A percentile compares a stretch with the other conserved stretches of the same genome.
Evolutionary conservation across 2,113 vertebrate species (phyloP).

Genomic region (Leucoraja erinaceus): DNA sequence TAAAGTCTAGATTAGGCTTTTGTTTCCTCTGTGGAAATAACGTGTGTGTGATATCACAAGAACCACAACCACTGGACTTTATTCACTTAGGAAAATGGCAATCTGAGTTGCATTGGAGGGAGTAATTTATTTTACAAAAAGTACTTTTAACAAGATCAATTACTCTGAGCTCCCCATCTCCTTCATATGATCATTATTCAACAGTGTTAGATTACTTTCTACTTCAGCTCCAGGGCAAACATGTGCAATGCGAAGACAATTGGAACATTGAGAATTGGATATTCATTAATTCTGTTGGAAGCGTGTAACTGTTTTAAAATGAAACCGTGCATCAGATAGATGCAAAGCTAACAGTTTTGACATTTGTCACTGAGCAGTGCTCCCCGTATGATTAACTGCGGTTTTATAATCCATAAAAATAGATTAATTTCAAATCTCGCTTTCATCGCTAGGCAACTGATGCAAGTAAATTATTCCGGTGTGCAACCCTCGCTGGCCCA

Average conservation of each 20-base stretch:
- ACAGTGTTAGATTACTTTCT: not conserved
- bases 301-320: slow-evolving; percentile 4
- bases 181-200: not conserved
- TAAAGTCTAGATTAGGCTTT: not conserved
- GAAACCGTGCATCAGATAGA: not conserved
- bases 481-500: not conserved
- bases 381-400: not conserved
- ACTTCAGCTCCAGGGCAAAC: not conserved
- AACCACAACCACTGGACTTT: not conserved
- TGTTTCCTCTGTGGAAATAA: not conserved
- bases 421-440: slow-evolving; percentile 9
- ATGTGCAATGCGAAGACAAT: not conserved
- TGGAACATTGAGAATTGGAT: not conserved
- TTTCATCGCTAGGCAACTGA: not conserved
- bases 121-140: not conserved
- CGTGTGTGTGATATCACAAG: not conserved
- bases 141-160: not conserved
- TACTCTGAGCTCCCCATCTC: not conserved
- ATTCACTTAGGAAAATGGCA: not conserved
- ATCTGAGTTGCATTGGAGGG: not conserved
- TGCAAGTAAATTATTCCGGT: not conserved
- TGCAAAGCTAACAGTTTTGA: slow-evolving; percentile 18
- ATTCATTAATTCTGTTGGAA: slow-evolving; percentile 15
- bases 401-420: not conserved
- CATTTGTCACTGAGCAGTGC: not conserved